Percentiles rank a stretch among this genome's conserved stretches.
These are phyloP conservation scores for Artemia sinica DNA, from an alignment of 2,888 invertebrate genomes.

Conservation along the genomic window DNA sequence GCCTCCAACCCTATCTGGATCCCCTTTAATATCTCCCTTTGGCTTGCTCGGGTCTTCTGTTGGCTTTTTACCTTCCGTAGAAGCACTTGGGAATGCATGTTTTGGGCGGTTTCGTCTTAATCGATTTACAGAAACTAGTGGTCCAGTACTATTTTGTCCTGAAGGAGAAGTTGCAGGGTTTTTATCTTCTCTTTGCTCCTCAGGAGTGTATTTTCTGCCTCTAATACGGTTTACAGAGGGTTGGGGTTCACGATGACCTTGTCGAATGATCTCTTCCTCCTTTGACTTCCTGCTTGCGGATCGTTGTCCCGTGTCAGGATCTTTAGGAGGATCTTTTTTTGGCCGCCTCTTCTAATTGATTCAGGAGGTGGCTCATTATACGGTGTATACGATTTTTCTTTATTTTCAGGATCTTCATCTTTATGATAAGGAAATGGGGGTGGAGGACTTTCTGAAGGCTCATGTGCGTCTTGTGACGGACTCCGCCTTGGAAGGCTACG, in stretches of 20 bases:
- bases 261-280: not conserved
- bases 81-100: not conserved
- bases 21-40: conserved; percentile 5
- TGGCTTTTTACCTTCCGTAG: not conserved
- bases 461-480: conserved; percentile 1
- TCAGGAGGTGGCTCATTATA: conserved; percentile 6
- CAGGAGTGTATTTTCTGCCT: not conserved
- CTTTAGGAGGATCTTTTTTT: conserved; percentile 1
- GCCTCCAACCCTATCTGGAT: conserved; percentile 7
- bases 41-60: conserved; percentile 1
- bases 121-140: not conserved
- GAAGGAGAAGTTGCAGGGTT: not conserved
- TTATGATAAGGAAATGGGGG: not conserved
- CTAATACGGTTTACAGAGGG: not conserved
- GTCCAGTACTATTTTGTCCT: not conserved
- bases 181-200: not conserved
- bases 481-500: not conserved
- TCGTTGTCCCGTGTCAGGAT: not conserved
- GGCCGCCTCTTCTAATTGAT: not conserved
- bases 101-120: not conserved
- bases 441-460: not conserved
- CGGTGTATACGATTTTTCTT: not conserved
- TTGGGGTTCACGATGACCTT: not conserved
- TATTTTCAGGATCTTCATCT: not conserved
- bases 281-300: not conserved